Evolutionary conservation across 2,113 vertebrate genomes (phyloP), one percentile per base, ranked within the genome.

Genomic region (Barnardius zonarius): DNA sequence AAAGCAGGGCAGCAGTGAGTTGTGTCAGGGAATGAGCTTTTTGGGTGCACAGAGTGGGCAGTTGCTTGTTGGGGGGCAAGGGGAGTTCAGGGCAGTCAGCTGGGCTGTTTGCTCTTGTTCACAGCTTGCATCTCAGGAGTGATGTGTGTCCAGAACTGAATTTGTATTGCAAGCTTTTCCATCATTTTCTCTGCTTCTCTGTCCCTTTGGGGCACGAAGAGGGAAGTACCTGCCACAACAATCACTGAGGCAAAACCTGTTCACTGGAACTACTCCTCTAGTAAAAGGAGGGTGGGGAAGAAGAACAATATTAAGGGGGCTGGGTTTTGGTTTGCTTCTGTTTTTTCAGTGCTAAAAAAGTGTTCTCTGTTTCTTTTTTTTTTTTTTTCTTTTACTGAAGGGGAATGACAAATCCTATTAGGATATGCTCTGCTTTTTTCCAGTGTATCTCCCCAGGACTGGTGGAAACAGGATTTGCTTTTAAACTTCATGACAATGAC

Each of bases 401-500:
- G 25, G 28, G 33, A 92, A 63, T 94, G 83, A 90, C 93, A 93
- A 96, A 94, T 90, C 94, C 95, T 96, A 83, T 95, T 88, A 96
- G 88, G 94, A 86, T 93, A 43, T 90, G 84, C 85, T 98, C 84
- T 98, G 88, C 95, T 90, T 87, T 96, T 94, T 94, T 94, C 68
- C 96, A 99, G 99, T 98, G 98, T 96, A 99, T 99, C 97, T 99
- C 99, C 93, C 99, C 99, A 84, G 99, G 99, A 95, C 94, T 99
- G 97, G 99, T 99, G 95, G 99, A 99, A 97, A 99, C 99, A 0
- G 99, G 98, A 79, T 99, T 99, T 75, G 99, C 99, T 96, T 99
- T 99, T 98, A 98, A 98, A 96, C 99, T 98, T 83, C 98, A 99
- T 20, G 98, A 99, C 97, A 99, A 98, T 5, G 98, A 99, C 88